These are phyloP conservation scores for Xyrichtys novacula DNA, from an alignment of 2,797 vertebrate genomes.

Conservation along the genomic window DNA sequence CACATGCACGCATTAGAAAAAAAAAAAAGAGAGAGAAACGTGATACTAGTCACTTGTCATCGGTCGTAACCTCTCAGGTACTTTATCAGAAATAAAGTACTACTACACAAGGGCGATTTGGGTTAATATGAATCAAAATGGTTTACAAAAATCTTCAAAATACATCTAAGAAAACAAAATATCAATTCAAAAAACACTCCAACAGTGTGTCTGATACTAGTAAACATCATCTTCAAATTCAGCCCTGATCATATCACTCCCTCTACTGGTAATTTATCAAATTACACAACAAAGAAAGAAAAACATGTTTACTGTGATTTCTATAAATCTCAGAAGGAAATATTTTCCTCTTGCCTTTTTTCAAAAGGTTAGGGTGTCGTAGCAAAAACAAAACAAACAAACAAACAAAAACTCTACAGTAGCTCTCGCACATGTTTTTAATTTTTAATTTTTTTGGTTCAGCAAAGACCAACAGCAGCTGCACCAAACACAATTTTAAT, in stretches of 20 bases:
- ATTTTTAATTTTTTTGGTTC: no score
- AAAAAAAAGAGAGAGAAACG: background rate
- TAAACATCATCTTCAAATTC: background rate
- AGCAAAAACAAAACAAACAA: no score
- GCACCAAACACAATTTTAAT: no score
- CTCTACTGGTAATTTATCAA: constrained; percentile 55
- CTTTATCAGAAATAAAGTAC: background rate
- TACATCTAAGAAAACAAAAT: background rate
- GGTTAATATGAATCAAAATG: background rate
- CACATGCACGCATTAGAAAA: no score
- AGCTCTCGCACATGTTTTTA: no score
- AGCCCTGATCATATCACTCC: constrained; percentile 48
- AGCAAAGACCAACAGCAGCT: no score
- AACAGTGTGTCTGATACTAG: background rate
- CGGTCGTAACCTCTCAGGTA: background rate
- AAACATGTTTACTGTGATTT: no score
- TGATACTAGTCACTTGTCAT: background rate
- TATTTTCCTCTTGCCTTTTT: no score
- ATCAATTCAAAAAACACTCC: background rate
- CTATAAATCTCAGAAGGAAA: no score
- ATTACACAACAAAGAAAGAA: constrained; percentile 28
- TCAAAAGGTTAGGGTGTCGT: no score
- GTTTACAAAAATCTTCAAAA: no score
- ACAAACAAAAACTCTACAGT: no score
- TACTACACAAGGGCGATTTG: background rate